Base-by-base conservation (phyloP, 2,113 vertebrate genomes). In the Ciconia stormi region DNA sequence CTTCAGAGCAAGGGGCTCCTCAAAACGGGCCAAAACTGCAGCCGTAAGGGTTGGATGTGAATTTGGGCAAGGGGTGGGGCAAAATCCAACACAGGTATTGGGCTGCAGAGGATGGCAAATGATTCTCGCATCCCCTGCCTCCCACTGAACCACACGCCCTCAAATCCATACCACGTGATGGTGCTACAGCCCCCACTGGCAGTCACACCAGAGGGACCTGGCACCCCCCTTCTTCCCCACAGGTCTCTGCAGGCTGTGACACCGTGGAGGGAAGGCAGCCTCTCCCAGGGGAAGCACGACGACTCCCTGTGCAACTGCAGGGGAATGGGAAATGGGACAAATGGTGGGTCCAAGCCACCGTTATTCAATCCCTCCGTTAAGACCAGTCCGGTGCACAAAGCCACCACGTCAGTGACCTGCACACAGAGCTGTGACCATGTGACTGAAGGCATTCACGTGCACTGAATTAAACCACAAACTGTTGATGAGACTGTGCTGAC, bases 381-480 rank as follows among this genome's bases (percentile, higher is more conserved):
- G 53, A n/a, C 13, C 46, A 38, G 44, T 11, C 26, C 42, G 15
- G 67, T 3, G 67, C 71, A 62, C 80, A 67, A 49, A 82, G 52
- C 25, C 56, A 38, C 17, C 50, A 3, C 13, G 7, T 9, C n/a
- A 15, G 65, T 40, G 90, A 73, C 26, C 56, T 53, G 70, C 44
- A 11, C 13, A 2, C 30, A 29, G 62, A 50, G 46, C 59, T 11
- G 50, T 15, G 53, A 65, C 42, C 1, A 0, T 4, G 18, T 13
- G 42, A 56, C 59, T 2, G 0, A 44, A 69, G 16, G 63, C 27
- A 34, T 25, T 62, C 52, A 32, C 0, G 0, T 12, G 34, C 2
- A 15, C 19, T 46, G 50, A 67, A 38, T 1, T 6, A 53, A 61
- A 61, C 58, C 0, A 2, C 34, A 23, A 50, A 40, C 25, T 22